A percentile compares a stretch with the other conserved stretches of the same genome.
Evolutionary conservation across 2,888 invertebrate species (phyloP).

Genomic region (Mimachlamys varia): DNA sequence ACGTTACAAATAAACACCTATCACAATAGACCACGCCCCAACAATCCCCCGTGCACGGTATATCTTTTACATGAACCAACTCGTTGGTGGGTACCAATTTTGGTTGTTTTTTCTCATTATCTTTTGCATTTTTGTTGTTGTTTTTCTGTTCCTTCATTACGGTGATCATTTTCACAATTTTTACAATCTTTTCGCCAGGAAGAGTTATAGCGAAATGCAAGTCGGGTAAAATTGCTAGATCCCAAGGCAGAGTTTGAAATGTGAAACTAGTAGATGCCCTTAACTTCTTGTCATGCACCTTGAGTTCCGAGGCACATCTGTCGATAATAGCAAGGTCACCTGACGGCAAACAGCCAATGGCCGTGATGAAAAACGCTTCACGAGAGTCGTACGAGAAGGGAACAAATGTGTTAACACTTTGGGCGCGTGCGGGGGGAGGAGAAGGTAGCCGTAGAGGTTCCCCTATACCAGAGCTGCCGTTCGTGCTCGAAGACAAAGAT

Average conservation of each 20-base stretch:
- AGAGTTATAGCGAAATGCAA: slow-evolving; percentile 40
- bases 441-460: not conserved
- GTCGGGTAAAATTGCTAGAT: slow-evolving; percentile 41
- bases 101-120: not conserved
- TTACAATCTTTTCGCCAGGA: slow-evolving; percentile 43
- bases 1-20: slow-evolving; percentile 28
- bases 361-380: slow-evolving; percentile 38
- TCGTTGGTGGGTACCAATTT: not conserved
- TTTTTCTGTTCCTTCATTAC: not conserved
- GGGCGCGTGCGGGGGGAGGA: not conserved
- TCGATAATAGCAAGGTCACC: slow-evolving; percentile 37
- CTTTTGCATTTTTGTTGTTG: not conserved
- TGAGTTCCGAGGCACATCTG: slow-evolving; percentile 40
- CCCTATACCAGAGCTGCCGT: not conserved
- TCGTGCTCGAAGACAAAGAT: not conserved
- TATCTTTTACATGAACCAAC: slow-evolving; percentile 26
- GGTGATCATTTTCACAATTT: slow-evolving; percentile 34
- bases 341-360: slow-evolving; percentile 36
- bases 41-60: slow-evolving; percentile 39
- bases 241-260: slow-evolving; percentile 43
- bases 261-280: slow-evolving; percentile 37
- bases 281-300: slow-evolving; percentile 30
- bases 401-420: not conserved
- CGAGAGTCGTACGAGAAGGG: not conserved
- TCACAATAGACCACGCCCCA: slow-evolving; percentile 40